Evolutionary conservation across 35 echinoderm and acorn worm genomes (phyloP).

Genomic region (Patiria miniata): DNA sequence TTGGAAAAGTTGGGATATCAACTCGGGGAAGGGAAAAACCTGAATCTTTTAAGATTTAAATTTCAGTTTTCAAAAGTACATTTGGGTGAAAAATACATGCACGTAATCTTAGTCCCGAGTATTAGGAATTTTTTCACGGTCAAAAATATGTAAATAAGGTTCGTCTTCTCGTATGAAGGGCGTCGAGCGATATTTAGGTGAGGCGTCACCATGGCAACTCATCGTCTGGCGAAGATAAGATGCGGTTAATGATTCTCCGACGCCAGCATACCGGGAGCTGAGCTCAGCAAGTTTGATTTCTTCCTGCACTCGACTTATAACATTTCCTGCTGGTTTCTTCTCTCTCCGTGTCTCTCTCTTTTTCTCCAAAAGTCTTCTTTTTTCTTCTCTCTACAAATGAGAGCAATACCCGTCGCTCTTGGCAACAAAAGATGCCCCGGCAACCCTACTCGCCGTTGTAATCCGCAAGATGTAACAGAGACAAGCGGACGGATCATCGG

Average conservation of each 20-base stretch:
- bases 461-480: conserved; percentile 20
- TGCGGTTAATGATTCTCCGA: conserved; percentile 4
- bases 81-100: neutral
- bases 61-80: neutral
- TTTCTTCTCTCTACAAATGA: neutral
- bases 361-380: neutral
- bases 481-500: neutral
- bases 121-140: no score
- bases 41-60: no score
- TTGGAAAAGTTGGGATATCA: no score
- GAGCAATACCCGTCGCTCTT: neutral
- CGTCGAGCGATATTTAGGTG: neutral
- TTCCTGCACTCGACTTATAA: neutral
- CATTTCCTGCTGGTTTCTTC: neutral
- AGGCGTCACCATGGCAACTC: neutral
- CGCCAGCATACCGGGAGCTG: no score
- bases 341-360: neutral
- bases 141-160: no score
- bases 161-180: neutral
- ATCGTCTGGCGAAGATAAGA: neutral
- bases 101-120: neutral
- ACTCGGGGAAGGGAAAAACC: no score
- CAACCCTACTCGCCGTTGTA: neutral
- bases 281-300: no score
- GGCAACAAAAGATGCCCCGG: neutral